These are phyloP conservation scores for Lepeophtheirus nordmannii DNA, from an alignment of 2,888 invertebrate species.

Conservation along the genomic window DNA sequence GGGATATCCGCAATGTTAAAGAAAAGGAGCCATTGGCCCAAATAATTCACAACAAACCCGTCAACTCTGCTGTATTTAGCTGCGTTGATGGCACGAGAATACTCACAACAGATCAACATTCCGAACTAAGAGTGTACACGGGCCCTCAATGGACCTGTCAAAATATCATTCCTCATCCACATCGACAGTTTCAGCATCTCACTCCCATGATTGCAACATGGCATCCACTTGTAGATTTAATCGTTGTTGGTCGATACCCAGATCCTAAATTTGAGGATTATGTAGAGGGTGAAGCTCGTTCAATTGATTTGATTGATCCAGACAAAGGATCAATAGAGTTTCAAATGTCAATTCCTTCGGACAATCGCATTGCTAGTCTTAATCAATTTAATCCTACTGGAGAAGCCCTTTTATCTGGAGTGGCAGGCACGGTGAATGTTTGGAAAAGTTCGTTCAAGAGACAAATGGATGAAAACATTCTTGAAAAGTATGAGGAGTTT, in stretches of 20 bases:
- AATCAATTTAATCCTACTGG: constrained; percentile 34
- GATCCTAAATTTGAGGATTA: constrained; percentile 32
- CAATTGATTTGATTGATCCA: constrained; percentile 35
- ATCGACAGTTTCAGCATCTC: constrained; percentile 36
- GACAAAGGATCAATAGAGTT: constrained; percentile 31
- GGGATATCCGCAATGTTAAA: constrained; percentile 13
- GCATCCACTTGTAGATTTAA: constrained; percentile 36
- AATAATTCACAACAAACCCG: constrained; percentile 13
- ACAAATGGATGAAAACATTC: background rate
- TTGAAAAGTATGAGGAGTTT: background rate
- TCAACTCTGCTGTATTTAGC: constrained; percentile 30
- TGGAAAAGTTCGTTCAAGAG: constrained; percentile 19
- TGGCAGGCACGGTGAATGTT: constrained; percentile 29
- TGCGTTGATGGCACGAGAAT: constrained; percentile 33
- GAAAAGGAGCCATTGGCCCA: constrained; percentile 25
- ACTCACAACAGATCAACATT: constrained; percentile 35
- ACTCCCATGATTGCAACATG: constrained; percentile 37
- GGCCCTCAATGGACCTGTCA: constrained; percentile 34
- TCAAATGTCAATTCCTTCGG: constrained; percentile 29
- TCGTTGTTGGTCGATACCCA: constrained; percentile 37
- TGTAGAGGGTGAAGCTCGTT: constrained; percentile 30
- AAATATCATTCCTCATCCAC: constrained; percentile 34
- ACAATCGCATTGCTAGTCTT: constrained; percentile 31
- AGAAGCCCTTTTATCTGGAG: constrained; percentile 32
- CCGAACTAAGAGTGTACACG: constrained; percentile 33